Base-by-base conservation (phyloP, 2,888 invertebrate species). In the Agrotis segetum region DNA sequence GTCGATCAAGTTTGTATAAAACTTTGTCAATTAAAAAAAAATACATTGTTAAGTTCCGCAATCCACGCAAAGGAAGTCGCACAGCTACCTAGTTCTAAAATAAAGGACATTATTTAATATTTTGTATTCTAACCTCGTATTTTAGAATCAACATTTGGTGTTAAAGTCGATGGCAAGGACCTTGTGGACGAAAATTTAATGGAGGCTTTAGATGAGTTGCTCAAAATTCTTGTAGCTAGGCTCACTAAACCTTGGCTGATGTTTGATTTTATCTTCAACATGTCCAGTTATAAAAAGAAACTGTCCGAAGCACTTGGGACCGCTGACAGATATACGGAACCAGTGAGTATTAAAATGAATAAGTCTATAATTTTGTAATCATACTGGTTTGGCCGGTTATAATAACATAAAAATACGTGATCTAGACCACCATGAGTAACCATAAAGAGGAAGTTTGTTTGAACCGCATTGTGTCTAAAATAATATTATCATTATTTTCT, bases 111-210 rank as follows among this genome's bases (percentile, higher is more conserved):
- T 40, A 1, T 11, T 11, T 11, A 40, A 40, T 40, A 9, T 40
- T 40, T 40, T 40, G 40, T 40, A 40, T 9, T 11, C 40, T 11
- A 40, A 40, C 40, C 40, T 40, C 40, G 19, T 14, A 19, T 83
- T 77, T 24, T 67, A 85, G 85, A 53, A 64, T 85, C 85, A 0
- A 81, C 79, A 44, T 46, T 85, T 29, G 85, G 85, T 0, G 17
- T 47, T 11, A n/a, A 49, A 16, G 19, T 70, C 0, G 70, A 79
- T 16, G 72, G 60, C 7, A 40, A 71, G 47, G 46, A 71, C 7
- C 53, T 77, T 6, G 72, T 75, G 0, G 75, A 68, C 2, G 60
- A 81, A 0, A 67, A 67, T 49, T 83, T 77, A 7, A 69, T 74
- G 1, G 29, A 47, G 55, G 85, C 85, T 13, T 0, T 72, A 1